Evolutionary conservation across 2,113 vertebrate genomes (phyloP).

Genomic region (Butastur rufipennis): DNA sequence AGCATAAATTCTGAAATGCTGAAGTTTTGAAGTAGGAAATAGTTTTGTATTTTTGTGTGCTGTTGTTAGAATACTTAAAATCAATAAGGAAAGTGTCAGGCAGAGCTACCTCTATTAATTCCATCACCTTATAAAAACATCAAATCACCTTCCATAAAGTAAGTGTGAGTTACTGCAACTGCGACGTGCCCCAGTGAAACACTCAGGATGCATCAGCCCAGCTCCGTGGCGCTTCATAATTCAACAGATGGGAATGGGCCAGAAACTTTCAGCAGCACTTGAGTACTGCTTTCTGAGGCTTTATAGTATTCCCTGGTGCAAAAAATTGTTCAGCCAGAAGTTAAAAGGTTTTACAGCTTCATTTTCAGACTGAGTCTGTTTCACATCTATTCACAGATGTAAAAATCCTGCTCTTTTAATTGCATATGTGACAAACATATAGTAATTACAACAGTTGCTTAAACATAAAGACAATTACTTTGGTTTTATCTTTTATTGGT

Average conservation of each 20-base stretch:
- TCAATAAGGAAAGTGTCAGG: neutral
- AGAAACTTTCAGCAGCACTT: neutral
- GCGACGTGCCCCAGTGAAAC: accelerated
- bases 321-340: neutral
- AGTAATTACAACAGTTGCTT: neutral
- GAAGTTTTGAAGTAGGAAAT: neutral
- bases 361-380: neutral
- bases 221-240: neutral
- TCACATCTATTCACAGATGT: neutral
- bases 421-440: neutral
- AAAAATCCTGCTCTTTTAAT: neutral
- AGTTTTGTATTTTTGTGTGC: neutral
- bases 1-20: neutral
- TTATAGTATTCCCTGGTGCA: neutral
- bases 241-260: accelerated
- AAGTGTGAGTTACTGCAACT: no score
- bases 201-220: accelerated
- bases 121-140: neutral
- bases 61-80: neutral
- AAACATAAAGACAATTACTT: neutral
- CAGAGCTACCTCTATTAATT: neutral
- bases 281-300: neutral
- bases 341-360: neutral
- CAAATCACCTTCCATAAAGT: neutral
- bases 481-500: neutral